Base-by-base conservation (phyloP, 2,888 invertebrate genomes). In the Heteromurus nitidus region DNA sequence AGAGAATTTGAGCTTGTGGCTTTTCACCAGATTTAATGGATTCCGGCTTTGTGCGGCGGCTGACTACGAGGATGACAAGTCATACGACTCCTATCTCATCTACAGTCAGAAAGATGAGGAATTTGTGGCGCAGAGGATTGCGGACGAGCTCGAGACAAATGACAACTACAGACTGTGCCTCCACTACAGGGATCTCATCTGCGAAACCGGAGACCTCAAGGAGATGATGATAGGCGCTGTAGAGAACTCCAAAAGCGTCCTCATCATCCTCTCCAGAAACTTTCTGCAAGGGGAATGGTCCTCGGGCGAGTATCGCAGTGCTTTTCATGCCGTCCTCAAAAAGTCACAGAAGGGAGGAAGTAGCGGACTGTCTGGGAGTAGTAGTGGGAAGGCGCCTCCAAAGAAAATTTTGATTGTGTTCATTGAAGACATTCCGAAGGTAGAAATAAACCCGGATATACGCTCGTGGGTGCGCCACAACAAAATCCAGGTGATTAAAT, bases 1-100 rank as follows among this genome's bases (percentile, higher is more conserved):
- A 88, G 93, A 92, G 93, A 92, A 90, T 94, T 93, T 95, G 80
- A 92, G 94, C 85, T 90, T 95, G 82, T 95, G 95, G 94, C 92
- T 94, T 87, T 94, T 94, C 90, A 93, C 94, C 18, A 92, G 92
- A 86, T 96, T 94, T 89, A 80, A 80, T 69, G 95, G 95, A 47
- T 91, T 95, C 67, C 91, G 95, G 87, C 91, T 95, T 5, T 91
- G 90, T 47, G 50, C 80, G 0, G 28, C 75, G 9, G 50, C 58
- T 11, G 70, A 62, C 36, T 83, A 64, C 82, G 87, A 82, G 80
- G 89, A 89, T 22, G 86, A 87, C 28, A 89, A 89, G 75, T 85
- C 88, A 16, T 91, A 89, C 86, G 91, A 92, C 86, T 91, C 91
- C 1, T 92, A 91, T 86, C 88, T 92, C 3, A 85, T 87, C 60